A percentile compares a stretch with the other conserved stretches of the same genome.
Evolutionary conservation across 2,113 vertebrate genomes (phyloP).

Genomic region (Reinhardtius hippoglossoides): DNA sequence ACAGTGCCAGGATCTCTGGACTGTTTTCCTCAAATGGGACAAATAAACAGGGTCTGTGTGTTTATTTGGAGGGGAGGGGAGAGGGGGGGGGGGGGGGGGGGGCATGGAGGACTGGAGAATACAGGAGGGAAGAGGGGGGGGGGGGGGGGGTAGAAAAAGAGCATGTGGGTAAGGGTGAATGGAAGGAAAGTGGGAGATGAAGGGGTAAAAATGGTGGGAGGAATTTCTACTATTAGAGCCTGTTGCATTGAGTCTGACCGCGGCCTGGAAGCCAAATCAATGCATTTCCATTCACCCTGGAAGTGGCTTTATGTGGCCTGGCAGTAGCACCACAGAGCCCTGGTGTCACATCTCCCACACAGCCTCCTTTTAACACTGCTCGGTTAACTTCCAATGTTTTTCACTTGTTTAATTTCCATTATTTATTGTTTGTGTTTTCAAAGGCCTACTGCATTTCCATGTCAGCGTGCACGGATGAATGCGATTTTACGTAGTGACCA

Average conservation of each 20-base stretch:
- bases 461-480: neutral
- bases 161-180: constrained; percentile 18
- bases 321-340: constrained; percentile 45
- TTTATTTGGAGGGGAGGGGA: constrained; percentile 54
- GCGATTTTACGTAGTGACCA: neutral
- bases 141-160: neutral
- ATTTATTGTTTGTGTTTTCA: constrained; percentile 19
- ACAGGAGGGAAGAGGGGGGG: constrained; percentile 26
- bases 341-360: constrained; percentile 40
- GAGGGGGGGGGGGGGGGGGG: constrained; percentile 14
- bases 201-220: constrained; percentile 33
- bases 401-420: neutral
- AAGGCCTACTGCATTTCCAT: neutral
- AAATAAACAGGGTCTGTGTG: constrained; percentile 68
- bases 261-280: constrained; percentile 63
- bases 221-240: constrained; percentile 56
- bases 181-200: constrained; percentile 7
- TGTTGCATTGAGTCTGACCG: constrained; percentile 56
- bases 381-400: neutral
- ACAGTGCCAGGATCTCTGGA: constrained; percentile 49
- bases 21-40: constrained; percentile 63
- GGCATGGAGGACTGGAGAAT: neutral
- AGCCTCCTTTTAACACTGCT: too few relatives aligned
- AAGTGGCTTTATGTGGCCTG: constrained; percentile 65
- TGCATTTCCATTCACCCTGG: constrained; percentile 61